A percentile compares a stretch with the other conserved stretches of the same genome.
Conservation (phyloP, 2,888 invertebrate genomes). For the Nomada ruficornis region DNA sequence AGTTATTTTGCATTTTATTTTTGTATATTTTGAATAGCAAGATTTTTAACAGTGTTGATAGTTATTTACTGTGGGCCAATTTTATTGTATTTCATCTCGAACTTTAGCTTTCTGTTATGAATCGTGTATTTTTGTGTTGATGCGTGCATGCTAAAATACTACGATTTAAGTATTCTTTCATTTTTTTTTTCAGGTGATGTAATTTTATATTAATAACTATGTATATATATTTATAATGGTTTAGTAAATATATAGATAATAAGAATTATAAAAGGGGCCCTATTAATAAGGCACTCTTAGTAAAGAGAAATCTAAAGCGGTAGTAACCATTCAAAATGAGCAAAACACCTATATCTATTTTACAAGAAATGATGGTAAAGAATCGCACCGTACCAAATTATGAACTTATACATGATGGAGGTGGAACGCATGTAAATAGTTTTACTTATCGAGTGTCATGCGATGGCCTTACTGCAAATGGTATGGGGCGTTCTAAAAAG, state of each 20-base stretch:
- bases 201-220: neutral
- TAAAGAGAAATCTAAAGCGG: neutral
- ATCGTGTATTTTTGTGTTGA: too few species aligned
- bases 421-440: conserved; percentile 81
- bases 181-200: conserved; percentile 5
- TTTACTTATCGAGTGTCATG: conserved; percentile 82
- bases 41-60: too few species aligned
- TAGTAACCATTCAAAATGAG: conserved; percentile 44
- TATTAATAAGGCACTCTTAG: neutral
- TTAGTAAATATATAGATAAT: neutral
- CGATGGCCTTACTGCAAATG: conserved; percentile 77
- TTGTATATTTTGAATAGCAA: too few species aligned
- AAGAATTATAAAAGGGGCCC: neutral
- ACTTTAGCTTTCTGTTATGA: too few species aligned
- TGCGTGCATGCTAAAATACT: too few species aligned
- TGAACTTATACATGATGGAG: conserved; percentile 81
- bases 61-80: too few species aligned
- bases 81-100: too few species aligned
- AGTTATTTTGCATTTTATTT: too few species aligned
- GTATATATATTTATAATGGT: neutral
- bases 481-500: conserved; percentile 83
- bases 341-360: conserved; percentile 88
- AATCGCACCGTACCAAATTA: conserved; percentile 86
- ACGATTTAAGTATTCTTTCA: neutral
- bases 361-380: conserved; percentile 88